phyloP scores from a whole-genome alignment of 2,888 invertebrate genomes.

The Himalopsyche kuldschensis region DNA sequence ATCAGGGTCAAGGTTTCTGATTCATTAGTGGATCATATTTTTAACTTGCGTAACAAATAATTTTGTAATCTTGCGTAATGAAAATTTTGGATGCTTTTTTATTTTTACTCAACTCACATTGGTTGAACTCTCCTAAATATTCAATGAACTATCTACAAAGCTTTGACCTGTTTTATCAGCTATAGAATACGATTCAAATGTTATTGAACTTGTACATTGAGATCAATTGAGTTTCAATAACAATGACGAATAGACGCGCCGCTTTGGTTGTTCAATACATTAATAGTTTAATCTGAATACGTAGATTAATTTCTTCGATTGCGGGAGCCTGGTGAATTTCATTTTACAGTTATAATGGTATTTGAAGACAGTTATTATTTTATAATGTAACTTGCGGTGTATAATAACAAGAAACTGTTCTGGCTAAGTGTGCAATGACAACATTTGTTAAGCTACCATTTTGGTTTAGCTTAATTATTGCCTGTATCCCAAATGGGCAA shows the following conservation, averaged over 20 bases:
- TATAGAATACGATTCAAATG: background rate
- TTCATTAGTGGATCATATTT: no score
- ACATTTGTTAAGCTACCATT: no score
- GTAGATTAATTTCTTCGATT: background rate
- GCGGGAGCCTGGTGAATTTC: background rate
- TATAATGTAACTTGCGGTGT: background rate
- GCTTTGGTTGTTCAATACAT: background rate
- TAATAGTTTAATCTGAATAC: background rate
- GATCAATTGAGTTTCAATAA: background rate
- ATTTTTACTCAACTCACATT: background rate
- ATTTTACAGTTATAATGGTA: background rate
- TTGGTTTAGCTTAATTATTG: no score
- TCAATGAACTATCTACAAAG: background rate
- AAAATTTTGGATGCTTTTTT: background rate
- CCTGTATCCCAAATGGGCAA: no score
- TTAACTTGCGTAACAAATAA: no score
- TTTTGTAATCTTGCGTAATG: no score
- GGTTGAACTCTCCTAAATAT: background rate
- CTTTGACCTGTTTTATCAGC: background rate
- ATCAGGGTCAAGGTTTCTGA: no score
- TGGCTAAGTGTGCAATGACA: no score
- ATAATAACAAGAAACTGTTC: no score
- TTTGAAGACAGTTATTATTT: background rate
- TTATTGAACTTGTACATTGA: background rate
- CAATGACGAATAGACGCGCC: background rate